A percentile compares a stretch with the other conserved stretches of the same genome.
phyloP scores from a whole-genome alignment of 2,888 invertebrate genomes.

The Imbricaverruca yamaguchii region DNA sequence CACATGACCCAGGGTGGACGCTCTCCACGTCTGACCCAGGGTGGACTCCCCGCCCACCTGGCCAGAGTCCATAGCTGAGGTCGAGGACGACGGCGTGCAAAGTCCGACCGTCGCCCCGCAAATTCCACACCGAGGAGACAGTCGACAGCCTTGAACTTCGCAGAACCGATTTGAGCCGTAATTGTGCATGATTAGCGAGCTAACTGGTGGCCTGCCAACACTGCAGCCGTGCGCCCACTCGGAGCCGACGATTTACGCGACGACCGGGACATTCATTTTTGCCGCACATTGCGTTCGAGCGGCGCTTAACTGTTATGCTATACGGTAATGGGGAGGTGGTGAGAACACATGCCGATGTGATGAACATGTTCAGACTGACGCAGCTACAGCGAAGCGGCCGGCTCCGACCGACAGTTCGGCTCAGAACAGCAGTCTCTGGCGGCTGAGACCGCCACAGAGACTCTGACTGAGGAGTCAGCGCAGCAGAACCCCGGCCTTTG shows the following conservation, averaged over 20 bases:
- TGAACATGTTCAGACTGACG: too few species aligned
- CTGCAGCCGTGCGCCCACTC: not conserved
- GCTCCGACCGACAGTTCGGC: too few species aligned
- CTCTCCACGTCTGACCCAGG: too few species aligned
- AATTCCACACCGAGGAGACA: not conserved
- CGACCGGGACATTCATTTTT: not conserved
- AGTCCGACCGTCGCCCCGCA: not conserved
- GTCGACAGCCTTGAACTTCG: not conserved
- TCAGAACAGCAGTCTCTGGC: too few species aligned
- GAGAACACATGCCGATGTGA: not conserved
- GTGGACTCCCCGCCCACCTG: too few species aligned
- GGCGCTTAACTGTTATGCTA: not conserved
- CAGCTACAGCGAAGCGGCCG: too few species aligned
- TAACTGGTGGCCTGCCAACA: not conserved
- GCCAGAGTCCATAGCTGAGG: too few species aligned
- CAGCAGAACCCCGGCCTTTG: too few species aligned
- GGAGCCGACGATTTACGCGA: not conserved
- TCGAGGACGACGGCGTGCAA: not conserved
- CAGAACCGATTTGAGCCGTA: not conserved
- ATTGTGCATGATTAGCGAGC: not conserved
- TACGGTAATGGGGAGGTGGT: not conserved
- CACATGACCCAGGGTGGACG: too few species aligned
- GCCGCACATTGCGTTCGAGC: conserved; percentile 4
- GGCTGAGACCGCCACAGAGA: too few species aligned
- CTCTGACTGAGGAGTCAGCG: too few species aligned